Evolutionary conservation across 2,888 invertebrate species (phyloP).

Genomic region (Leptopterna dolabrata): DNA sequence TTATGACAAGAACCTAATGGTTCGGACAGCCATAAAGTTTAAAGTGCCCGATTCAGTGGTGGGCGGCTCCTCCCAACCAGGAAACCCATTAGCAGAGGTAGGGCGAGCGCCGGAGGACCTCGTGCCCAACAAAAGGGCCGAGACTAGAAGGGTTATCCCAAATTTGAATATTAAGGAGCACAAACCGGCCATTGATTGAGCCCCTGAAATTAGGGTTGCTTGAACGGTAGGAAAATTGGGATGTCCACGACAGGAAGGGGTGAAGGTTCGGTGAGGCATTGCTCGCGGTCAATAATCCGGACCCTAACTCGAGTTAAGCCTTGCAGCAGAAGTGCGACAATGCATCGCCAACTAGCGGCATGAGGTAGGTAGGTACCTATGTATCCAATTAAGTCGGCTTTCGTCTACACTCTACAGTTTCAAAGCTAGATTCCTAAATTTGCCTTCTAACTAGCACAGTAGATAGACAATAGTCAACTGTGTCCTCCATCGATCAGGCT

Average conservation of each 20-base stretch:
- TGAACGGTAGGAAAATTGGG: conserved; percentile 3
- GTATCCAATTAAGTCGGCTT: too few relatives aligned
- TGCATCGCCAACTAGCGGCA: not conserved
- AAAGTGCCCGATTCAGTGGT: conserved; percentile 7
- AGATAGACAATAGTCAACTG: too few relatives aligned
- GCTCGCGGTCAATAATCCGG: not conserved
- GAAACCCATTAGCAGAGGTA: conserved; percentile 22
- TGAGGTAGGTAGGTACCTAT: too few relatives aligned
- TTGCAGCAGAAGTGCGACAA: not conserved
- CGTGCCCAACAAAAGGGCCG: not conserved
- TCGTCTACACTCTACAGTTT: too few relatives aligned
- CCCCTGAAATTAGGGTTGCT: conserved; percentile 23
- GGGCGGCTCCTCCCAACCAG: not conserved
- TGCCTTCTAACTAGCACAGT: too few relatives aligned
- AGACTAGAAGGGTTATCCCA: conserved; percentile 25
- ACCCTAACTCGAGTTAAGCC: not conserved
- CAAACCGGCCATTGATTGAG: conserved; percentile 27
- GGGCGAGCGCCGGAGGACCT: not conserved
- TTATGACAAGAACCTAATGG: conserved; percentile 12
- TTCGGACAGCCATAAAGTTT: conserved; percentile 9
- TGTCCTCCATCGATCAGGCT: too few relatives aligned
- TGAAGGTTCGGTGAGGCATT: not conserved
- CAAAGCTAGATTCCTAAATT: too few relatives aligned
- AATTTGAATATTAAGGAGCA: conserved; percentile 44
- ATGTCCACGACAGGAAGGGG: not conserved